Evolutionary conservation across 1,140 invertebrate species (phyloP).

Genomic region (Leucophenga varia): DNA sequence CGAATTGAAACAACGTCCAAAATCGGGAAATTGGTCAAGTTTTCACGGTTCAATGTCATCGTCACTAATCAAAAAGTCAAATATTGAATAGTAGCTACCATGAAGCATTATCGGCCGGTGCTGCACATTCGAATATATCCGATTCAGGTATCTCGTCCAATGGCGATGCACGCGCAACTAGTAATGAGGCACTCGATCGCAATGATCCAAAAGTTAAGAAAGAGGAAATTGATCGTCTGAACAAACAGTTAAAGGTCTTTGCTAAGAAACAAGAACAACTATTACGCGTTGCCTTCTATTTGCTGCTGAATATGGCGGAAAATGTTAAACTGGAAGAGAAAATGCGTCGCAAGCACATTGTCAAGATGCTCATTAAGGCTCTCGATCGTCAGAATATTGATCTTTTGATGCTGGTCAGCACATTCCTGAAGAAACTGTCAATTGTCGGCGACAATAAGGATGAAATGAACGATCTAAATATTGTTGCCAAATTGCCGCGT

Average conservation of each 20-base stretch:
- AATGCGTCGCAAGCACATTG: constrained; percentile 93
- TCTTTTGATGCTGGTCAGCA: constrained; percentile 86
- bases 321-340: constrained; percentile 94
- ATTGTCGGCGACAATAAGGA: constrained; percentile 94
- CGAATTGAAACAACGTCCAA: constrained; percentile 66
- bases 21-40: constrained; percentile 66
- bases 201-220: constrained; percentile 65
- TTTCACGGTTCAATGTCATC: constrained; percentile 58
- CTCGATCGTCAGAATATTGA: constrained; percentile 86
- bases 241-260: constrained; percentile 75
- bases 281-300: constrained; percentile 83
- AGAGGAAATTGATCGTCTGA: constrained; percentile 80
- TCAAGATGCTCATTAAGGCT: constrained; percentile 83
- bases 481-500: constrained; percentile 74
- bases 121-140: constrained; percentile 4
- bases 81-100: constrained; percentile 65
- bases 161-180: constrained; percentile 40
- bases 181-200: constrained; percentile 59
- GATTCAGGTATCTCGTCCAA: constrained; percentile 21
- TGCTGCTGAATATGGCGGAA: constrained; percentile 93
- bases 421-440: constrained; percentile 93
- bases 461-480: constrained; percentile 76
- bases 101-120: constrained; percentile 60
- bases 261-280: constrained; percentile 92
- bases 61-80: constrained; percentile 54